phyloP scores from a whole-genome alignment of 1,140 invertebrate species.

The Stegodyphus dumicola region DNA sequence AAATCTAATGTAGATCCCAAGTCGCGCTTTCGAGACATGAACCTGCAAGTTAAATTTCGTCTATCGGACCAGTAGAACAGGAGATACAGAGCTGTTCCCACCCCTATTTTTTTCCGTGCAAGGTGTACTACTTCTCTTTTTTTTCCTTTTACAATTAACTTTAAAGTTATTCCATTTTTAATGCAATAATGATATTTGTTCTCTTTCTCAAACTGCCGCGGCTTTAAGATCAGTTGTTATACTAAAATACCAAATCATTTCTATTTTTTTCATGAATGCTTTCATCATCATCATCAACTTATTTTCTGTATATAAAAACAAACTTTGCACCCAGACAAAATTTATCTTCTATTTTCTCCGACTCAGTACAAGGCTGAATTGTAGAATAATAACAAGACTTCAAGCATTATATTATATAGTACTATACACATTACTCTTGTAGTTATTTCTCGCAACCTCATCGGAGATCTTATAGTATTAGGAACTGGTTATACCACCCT shows the following conservation, averaged over 20 bases:
- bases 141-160: too few relatives aligned
- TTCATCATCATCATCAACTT: slow-evolving; percentile 7
- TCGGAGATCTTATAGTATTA: slow-evolving; percentile 54
- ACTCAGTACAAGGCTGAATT: slow-evolving; percentile 53
- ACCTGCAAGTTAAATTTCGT: too few relatives aligned
- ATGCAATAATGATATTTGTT: too few relatives aligned
- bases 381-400: slow-evolving; percentile 56
- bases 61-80: too few relatives aligned
- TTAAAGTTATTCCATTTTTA: too few relatives aligned
- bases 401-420: slow-evolving; percentile 58
- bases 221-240: neutral
- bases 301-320: slow-evolving; percentile 12
- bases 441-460: slow-evolving; percentile 51
- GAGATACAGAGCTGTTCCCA: too few relatives aligned
- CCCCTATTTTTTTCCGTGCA: too few relatives aligned
- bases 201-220: too few relatives aligned
- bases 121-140: too few relatives aligned
- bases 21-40: too few relatives aligned
- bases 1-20: too few relatives aligned
- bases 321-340: slow-evolving; percentile 10
- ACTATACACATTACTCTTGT: slow-evolving; percentile 54
- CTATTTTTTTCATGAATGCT: neutral
- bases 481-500: slow-evolving; percentile 54
- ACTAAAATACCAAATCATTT: neutral
- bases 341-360: slow-evolving; percentile 23